phyloP scores from a whole-genome alignment of 2,888 invertebrate genomes.

The Platerodrilus igneus region DNA sequence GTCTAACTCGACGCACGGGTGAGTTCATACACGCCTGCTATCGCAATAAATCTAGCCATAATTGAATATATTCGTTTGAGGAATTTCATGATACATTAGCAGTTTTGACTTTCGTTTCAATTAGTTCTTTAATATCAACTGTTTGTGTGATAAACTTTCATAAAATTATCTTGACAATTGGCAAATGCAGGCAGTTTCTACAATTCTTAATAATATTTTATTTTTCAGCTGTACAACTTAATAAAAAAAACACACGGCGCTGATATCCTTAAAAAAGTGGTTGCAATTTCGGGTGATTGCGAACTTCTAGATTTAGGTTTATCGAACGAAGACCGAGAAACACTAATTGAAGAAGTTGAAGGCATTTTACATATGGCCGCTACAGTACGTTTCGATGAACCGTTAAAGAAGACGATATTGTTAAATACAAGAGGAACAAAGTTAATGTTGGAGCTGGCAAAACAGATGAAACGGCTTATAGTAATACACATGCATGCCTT shows the following conservation, averaged over 20 bases:
- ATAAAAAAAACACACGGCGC: conserved; percentile 61
- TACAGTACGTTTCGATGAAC: conserved; percentile 82
- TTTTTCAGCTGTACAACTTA: conserved; percentile 69
- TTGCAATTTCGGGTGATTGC: conserved; percentile 71
- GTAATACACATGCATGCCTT: conserved; percentile 49
- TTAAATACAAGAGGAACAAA: conserved; percentile 91
- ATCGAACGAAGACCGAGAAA: conserved; percentile 59
- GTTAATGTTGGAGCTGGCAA: conserved; percentile 77
- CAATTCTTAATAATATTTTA: too few relatives aligned
- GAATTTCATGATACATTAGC: too few relatives aligned
- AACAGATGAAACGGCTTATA: conserved; percentile 68
- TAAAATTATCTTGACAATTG: too few relatives aligned
- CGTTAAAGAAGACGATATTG: conserved; percentile 80
- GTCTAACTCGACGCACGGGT: too few relatives aligned
- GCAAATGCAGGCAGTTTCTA: too few relatives aligned
- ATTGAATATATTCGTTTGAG: too few relatives aligned
- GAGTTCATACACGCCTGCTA: too few relatives aligned
- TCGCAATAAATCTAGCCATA: too few relatives aligned
- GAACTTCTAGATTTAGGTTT: conserved; percentile 64
- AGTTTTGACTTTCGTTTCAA: too few relatives aligned
- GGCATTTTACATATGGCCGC: conserved; percentile 83
- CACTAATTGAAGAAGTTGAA: conserved; percentile 63
- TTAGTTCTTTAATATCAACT: too few relatives aligned
- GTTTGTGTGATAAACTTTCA: too few relatives aligned
- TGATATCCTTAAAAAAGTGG: conserved; percentile 61